Percentiles rank a stretch among this genome's conserved stretches.
Conservation (phyloP, 1,140 invertebrate species). For the Papilio dardanus region DNA sequence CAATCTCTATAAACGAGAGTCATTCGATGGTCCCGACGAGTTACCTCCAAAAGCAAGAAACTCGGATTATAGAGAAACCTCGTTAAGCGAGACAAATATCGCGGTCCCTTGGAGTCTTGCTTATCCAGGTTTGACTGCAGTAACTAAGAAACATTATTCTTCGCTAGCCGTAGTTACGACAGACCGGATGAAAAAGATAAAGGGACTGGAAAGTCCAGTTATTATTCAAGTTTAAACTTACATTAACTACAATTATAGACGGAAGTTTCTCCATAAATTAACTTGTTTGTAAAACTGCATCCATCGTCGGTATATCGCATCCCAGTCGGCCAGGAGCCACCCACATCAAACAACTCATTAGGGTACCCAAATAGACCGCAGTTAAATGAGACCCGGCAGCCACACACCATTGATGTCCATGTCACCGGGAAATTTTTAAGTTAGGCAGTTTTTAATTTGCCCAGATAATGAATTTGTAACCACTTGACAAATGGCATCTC, state of each 20-base stretch:
- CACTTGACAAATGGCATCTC: neutral
- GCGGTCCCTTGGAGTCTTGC: too few species aligned
- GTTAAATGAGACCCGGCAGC: constrained; percentile 28
- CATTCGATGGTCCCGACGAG: too few species aligned
- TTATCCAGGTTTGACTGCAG: too few species aligned
- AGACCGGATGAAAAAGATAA: too few species aligned
- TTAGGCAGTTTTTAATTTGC: neutral
- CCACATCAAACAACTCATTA: constrained; percentile 44
- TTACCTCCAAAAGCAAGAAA: too few species aligned
- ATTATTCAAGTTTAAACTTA: neutral
- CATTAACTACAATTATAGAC: neutral
- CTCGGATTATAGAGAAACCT: too few species aligned
- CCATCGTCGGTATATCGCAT: neutral
- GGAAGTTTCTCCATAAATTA: constrained; percentile 2
- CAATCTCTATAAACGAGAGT: too few species aligned
- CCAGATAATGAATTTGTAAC: neutral
- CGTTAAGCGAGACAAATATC: too few species aligned
- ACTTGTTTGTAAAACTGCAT: constrained; percentile 1
- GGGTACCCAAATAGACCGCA: constrained; percentile 34
- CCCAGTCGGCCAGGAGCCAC: constrained; percentile 17
- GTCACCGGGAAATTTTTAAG: neutral
- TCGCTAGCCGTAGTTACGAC: too few species aligned
- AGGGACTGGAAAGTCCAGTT: too few species aligned
- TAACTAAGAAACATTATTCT: too few species aligned
- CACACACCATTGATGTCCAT: neutral